Evolutionary conservation across 2,888 invertebrate species (phyloP).

Genomic region (Drosophila nr. fundita): DNA sequence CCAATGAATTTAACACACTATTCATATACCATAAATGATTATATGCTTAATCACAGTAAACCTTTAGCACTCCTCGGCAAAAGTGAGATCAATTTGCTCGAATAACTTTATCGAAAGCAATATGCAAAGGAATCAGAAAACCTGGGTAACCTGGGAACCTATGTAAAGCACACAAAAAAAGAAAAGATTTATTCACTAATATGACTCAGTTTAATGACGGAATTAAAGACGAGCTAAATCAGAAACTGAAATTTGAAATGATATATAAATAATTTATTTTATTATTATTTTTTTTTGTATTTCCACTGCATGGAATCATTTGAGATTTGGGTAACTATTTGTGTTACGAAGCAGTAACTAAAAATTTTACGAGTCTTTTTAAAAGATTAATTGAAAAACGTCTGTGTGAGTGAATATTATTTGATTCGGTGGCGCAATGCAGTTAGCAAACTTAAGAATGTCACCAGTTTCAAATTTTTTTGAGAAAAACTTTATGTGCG

Average conservation of each 20-base stretch:
- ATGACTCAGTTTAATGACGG: background rate
- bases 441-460: constrained; percentile 12
- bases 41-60: constrained; percentile 14
- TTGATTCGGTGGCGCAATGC: constrained; percentile 22
- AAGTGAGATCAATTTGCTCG: constrained; percentile 41
- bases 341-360: too few relatives aligned
- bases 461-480: constrained; percentile 1
- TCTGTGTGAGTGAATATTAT: background rate
- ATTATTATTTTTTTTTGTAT: background rate
- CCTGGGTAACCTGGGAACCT: constrained; percentile 26
- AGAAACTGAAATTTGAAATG: background rate
- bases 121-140: rapidly evolving
- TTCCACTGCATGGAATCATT: background rate
- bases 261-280: too few relatives aligned
- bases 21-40: background rate
- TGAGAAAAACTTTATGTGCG: constrained; percentile 34
- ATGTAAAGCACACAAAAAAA: rapidly evolving
- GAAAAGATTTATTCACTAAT: background rate
- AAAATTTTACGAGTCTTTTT: background rate
- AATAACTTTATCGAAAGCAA: rapidly evolving
- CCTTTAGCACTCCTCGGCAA: constrained; percentile 6
- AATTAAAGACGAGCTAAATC: background rate
- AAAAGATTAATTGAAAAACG: background rate
- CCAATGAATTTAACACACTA: background rate
- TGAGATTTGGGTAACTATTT: background rate